These are phyloP conservation scores for Anthopleura sola DNA, from an alignment of 64 coral and sea anemone genomes.

Conservation along the genomic window DNA sequence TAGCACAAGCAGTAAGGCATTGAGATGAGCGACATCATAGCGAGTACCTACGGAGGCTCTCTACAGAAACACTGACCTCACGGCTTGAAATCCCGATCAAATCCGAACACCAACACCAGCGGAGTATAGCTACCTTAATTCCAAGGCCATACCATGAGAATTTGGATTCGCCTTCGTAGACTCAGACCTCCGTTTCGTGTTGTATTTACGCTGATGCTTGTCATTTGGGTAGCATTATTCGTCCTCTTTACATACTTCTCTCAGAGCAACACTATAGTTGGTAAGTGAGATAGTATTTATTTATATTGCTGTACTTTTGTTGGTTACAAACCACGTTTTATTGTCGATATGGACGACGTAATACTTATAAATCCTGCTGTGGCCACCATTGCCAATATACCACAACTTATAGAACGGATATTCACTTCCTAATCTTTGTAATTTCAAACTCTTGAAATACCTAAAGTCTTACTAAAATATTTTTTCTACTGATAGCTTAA, in stretches of 20 bases:
- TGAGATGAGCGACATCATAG: not conserved
- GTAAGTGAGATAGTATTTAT: not conserved
- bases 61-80: slow-evolving; percentile 6
- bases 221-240: not conserved
- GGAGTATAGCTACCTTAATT: not conserved
- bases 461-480: not conserved
- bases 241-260: not conserved
- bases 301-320: not conserved
- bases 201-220: not conserved
- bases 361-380: not conserved
- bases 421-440: not conserved
- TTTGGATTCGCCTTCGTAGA: slow-evolving; percentile 1
- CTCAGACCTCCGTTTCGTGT: not conserved
- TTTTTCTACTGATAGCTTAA: not conserved
- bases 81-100: not conserved
- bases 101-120: not conserved
- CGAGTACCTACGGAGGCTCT: not conserved
- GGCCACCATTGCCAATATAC: not conserved
- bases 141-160: not conserved
- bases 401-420: not conserved
- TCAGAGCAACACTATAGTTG: not conserved
- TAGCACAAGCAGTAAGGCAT: not conserved
- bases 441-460: not conserved
- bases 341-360: not conserved
- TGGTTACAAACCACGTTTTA: not conserved